These are phyloP conservation scores for Sclerurus mexicanus DNA, from an alignment of 2,113 vertebrate species.

Conservation along the genomic window DNA sequence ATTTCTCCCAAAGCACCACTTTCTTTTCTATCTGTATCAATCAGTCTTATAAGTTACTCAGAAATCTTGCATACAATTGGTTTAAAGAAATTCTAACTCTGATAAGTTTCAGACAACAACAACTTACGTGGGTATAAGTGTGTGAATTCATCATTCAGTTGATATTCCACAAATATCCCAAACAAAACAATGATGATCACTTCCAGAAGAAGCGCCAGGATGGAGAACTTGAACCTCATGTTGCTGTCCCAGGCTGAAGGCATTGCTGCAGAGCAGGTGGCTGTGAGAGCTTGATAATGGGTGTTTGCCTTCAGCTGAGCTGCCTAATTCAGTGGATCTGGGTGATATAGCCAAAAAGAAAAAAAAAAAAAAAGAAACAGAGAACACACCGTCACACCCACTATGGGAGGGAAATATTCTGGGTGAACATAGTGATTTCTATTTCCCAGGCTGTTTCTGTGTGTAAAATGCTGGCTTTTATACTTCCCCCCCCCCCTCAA, in stretches of 20 bases:
- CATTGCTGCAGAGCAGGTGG: conserved; percentile 50
- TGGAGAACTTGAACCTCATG: conserved; percentile 89
- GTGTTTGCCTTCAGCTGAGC: conserved; percentile 62
- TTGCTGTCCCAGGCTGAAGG: conserved; percentile 78
- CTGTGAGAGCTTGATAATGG: conserved; percentile 74
- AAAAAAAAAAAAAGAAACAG: conserved; percentile 7
- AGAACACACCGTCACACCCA: conserved; percentile 53
- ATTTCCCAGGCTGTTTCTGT: neutral
- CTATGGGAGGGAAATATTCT: neutral
- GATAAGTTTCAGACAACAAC: neutral
- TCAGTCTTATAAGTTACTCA: neutral
- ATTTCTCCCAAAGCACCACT: neutral
- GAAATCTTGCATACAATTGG: neutral
- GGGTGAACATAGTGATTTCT: neutral
- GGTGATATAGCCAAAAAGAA: conserved; percentile 67
- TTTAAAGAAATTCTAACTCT: neutral
- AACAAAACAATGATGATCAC: conserved; percentile 84
- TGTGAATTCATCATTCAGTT: accelerated
- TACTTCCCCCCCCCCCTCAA: neutral
- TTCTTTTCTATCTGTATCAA: neutral
- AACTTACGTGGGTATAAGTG: conserved; percentile 85
- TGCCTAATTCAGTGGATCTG: conserved; percentile 51
- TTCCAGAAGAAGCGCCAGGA: conserved; percentile 83
- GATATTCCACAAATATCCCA: conserved; percentile 81
- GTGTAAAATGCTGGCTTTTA: neutral